A percentile compares a stretch with the other conserved stretches of the same genome.
Evolutionary conservation across 2,113 vertebrate genomes (phyloP).

Genomic region (Ophthalmolycus amberensis): DNA sequence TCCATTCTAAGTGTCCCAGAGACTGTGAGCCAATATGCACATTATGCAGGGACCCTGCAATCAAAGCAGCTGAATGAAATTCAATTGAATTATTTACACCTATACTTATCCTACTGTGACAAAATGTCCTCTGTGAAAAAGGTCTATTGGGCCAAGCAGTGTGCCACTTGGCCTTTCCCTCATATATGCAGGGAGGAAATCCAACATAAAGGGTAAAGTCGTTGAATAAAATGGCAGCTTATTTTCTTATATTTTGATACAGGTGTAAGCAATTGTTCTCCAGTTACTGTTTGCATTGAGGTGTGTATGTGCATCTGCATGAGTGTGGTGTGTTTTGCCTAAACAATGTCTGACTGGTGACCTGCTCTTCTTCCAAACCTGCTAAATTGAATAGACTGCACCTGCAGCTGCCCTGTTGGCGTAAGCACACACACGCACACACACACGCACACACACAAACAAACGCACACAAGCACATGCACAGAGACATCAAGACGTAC

Average conservation of each 20-base stretch:
- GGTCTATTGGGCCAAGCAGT: not conserved
- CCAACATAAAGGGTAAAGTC: not conserved
- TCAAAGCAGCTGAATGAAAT: too few species aligned
- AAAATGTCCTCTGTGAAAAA: not conserved
- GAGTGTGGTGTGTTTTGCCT: constrained; percentile 48
- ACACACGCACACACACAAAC: not conserved
- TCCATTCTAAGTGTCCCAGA: too few species aligned
- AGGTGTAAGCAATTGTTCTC: not conserved
- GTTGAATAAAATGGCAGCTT: not conserved
- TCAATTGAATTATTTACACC: too few species aligned
- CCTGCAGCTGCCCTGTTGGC: constrained; percentile 52
- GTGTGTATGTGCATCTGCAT: constrained; percentile 14
- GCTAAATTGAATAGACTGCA: constrained; percentile 64
- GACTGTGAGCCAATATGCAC: too few species aligned
- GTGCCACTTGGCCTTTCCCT: not conserved
- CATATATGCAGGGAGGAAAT: not conserved
- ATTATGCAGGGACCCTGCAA: too few species aligned
- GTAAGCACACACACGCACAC: constrained; percentile 9
- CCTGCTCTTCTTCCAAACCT: constrained; percentile 55
- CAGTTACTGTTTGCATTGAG: not conserved
- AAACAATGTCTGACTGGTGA: constrained; percentile 67
- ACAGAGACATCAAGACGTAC: not conserved
- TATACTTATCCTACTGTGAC: too few species aligned
- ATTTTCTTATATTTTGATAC: not conserved
- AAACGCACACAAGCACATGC: not conserved